phyloP scores from a whole-genome alignment of 1,140 invertebrate genomes.

The Meteorus sp. region DNA sequence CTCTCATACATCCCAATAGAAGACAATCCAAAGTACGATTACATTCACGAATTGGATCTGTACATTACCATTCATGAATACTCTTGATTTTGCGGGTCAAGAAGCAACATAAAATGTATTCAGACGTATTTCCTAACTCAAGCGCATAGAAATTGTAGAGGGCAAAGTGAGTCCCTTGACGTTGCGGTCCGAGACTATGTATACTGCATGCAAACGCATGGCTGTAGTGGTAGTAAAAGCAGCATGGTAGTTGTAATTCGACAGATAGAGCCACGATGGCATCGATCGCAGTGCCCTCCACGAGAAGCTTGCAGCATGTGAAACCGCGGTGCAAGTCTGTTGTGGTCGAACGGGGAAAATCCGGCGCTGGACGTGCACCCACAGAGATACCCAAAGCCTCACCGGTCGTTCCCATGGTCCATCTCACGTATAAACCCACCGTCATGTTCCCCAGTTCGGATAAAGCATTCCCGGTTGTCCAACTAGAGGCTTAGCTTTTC shows the following conservation, averaged over 20 bases:
- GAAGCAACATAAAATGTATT: no score
- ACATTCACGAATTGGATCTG: no score
- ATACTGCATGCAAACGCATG: no score
- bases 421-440: conserved; percentile 20
- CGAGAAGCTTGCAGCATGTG: conserved; percentile 1
- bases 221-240: not conserved
- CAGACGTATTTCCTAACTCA: not conserved
- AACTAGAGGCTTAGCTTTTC: conserved; percentile 24
- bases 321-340: conserved; percentile 1
- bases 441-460: conserved; percentile 20
- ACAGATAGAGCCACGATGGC: conserved; percentile 17
- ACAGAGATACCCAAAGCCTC: conserved; percentile 18
- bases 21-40: no score
- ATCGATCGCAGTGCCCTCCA: conserved; percentile 22
- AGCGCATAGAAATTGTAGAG: not conserved
- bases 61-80: no score
- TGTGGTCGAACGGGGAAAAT: conserved; percentile 1
- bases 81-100: no score
- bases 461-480: conserved; percentile 19
- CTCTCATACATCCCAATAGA: no score
- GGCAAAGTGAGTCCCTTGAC: not conserved
- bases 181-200: no score
- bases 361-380: conserved; percentile 8
- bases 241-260: conserved; percentile 13
- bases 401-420: conserved; percentile 18